phyloP scores from a whole-genome alignment of 1,140 invertebrate genomes.

The Hermatobates lingyangjiaoensis region DNA sequence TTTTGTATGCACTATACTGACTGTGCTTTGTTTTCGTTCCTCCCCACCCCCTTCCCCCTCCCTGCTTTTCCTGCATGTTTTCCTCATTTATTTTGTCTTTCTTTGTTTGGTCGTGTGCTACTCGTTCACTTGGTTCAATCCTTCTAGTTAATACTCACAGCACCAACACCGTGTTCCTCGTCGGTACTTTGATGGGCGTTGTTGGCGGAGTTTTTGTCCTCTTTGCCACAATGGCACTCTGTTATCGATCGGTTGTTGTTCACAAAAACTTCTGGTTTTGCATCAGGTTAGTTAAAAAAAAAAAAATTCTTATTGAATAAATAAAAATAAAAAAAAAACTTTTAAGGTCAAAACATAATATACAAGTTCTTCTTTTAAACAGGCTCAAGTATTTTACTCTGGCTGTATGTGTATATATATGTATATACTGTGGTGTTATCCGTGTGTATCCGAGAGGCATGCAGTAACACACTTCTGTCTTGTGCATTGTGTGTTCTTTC shows the following conservation, averaged over 20 bases:
- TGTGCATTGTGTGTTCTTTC: too few relatives aligned
- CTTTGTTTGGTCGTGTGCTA: conserved; percentile 5
- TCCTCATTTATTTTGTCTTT: not conserved
- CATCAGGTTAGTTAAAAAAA: conserved; percentile 65
- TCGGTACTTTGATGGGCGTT: conserved; percentile 92
- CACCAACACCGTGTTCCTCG: conserved; percentile 88
- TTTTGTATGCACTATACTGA: too few relatives aligned
- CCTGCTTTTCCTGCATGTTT: conserved; percentile 2
- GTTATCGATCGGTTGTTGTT: conserved; percentile 97
- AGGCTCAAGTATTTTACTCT: too few relatives aligned
- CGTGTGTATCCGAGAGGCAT: too few relatives aligned
- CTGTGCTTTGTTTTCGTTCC: too few relatives aligned
- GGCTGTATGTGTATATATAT: too few relatives aligned
- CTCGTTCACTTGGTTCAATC: conserved; percentile 8
- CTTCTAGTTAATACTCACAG: conserved; percentile 74
- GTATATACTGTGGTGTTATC: too few relatives aligned
- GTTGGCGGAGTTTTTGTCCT: conserved; percentile 95
- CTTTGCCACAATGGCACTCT: conserved; percentile 94
- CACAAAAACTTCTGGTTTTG: conserved; percentile 93
- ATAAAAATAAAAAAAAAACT: too few relatives aligned
- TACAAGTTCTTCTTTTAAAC: too few relatives aligned
- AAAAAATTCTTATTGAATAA: too few relatives aligned
- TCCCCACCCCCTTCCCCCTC: conserved; percentile 15
- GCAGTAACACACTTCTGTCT: too few relatives aligned
- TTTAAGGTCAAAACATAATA: too few relatives aligned